Evolutionary conservation across 2,113 vertebrate genomes (phyloP).

Genomic region (Camelus bactrianus): DNA sequence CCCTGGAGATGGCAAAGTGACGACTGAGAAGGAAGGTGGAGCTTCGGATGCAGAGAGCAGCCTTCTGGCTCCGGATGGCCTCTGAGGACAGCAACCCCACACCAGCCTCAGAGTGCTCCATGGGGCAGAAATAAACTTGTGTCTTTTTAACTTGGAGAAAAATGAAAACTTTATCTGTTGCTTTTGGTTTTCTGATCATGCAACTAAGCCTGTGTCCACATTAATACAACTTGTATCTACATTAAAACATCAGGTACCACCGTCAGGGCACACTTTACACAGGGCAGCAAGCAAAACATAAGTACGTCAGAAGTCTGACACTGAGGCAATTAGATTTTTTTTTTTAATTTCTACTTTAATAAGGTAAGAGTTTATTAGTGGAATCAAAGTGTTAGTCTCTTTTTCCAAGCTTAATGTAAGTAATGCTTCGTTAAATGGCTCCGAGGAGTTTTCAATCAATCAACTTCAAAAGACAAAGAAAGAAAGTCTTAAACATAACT

Average conservation of each 20-base stretch:
- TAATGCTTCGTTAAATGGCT: slow-evolving; percentile 70
- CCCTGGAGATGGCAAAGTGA: not conserved
- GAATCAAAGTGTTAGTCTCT: slow-evolving; percentile 60
- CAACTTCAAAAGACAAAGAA: slow-evolving; percentile 53
- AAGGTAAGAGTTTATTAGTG: slow-evolving; percentile 65
- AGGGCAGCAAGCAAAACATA: slow-evolving; percentile 29
- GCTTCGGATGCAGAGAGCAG: not conserved
- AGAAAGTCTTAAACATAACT: slow-evolving; percentile 60
- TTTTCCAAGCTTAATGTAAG: slow-evolving; percentile 60
- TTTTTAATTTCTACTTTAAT: slow-evolving; percentile 62
- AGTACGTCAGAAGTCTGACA: slow-evolving; percentile 54
- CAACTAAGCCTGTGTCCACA: not conserved
- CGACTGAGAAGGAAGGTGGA: not conserved
- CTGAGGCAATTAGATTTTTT: slow-evolving; percentile 68
- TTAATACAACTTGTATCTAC: not conserved
- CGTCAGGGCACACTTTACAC: not conserved
- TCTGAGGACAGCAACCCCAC: not conserved
- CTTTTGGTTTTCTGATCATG: slow-evolving; percentile 43
- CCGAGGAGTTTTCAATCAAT: slow-evolving; percentile 69
- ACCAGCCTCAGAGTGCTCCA: not conserved
- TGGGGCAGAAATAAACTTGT: not conserved
- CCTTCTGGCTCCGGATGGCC: not conserved
- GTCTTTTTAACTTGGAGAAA: not conserved
- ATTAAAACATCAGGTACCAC: not conserved
- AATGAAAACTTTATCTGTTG: not conserved